Base-by-base conservation (phyloP, 1,140 invertebrate genomes). In the Bombus pyrosoma region DNA sequence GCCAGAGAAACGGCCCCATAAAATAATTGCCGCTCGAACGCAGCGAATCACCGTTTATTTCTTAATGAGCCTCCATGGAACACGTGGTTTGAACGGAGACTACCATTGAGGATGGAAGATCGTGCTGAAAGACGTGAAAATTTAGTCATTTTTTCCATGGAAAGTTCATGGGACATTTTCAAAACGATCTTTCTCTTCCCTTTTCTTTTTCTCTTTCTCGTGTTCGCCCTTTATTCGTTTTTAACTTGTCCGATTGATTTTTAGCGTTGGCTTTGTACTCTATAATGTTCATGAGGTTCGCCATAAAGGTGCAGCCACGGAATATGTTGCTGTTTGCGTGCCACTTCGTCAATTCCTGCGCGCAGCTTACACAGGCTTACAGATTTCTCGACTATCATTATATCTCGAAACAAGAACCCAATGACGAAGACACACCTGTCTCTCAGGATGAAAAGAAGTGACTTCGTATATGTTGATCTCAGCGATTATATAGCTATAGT, bases 311-410 rank as follows among this genome's bases (percentile, higher is more conserved):
- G 1, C 96, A 99, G 94, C 99, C 99, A 1, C 95, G 98, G 81
- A 99, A 99, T 94, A 94, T 99, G 94, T 95, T 99, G 2, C 96
- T 99, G 1, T 98, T 99, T 94, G 97, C 98, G 41, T 99, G 99
- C 93, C 99, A 99, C 95, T 95, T 98, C 85, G 98, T 98, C 39
- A 99, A 99, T 94, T 97, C 97, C 92, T 95, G 96, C 73, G 98
- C 98, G 64, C 99, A 99, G 94, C 77, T 98, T 8, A 96, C 97
- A 15, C 99, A 99, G 96, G 97, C 97, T 32, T 94, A 93, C n/a
- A 94, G 98, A 71, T 98, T 97, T 92, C 92, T 98, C 28, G 96
- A 97, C 86, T 97, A 98, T 91, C 95, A 97, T 10, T 88, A 90
- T 32, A 9, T 53, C 37, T 64, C 73, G 34, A 18, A 57, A 75